phyloP scores from a whole-genome alignment of 2,888 invertebrate species.

The Julus scandinavius region DNA sequence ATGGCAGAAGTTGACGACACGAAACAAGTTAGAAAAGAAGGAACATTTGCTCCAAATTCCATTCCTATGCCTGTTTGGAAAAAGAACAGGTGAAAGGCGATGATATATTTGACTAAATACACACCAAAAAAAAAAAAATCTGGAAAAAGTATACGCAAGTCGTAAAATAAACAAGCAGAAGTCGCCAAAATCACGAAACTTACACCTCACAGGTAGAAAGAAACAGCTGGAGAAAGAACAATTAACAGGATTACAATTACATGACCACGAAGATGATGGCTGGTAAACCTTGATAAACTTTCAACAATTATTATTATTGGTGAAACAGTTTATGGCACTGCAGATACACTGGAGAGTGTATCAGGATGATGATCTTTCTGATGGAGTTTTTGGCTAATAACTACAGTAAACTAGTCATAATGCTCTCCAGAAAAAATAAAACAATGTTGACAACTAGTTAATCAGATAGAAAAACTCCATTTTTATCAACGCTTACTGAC shows the following conservation, averaged over 20 bases:
- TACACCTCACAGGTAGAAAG: not conserved
- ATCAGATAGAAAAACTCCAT: too few relatives aligned
- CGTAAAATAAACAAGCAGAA: constrained; percentile 3
- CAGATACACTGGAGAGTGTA: too few relatives aligned
- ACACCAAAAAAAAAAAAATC: not conserved
- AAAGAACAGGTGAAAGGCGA: constrained; percentile 39
- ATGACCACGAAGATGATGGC: not conserved
- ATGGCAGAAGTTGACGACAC: not conserved
- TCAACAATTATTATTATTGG: not conserved
- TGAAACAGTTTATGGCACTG: too few relatives aligned
- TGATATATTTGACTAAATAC: not conserved
- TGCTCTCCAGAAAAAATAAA: too few relatives aligned
- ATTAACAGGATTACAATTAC: not conserved
- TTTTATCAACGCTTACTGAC: too few relatives aligned
- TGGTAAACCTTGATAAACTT: not conserved
- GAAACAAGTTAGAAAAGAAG: not conserved
- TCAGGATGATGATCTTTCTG: too few relatives aligned
- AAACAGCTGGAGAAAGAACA: not conserved
- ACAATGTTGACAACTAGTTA: too few relatives aligned
- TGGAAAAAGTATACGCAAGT: not conserved
- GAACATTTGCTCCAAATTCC: constrained; percentile 45
- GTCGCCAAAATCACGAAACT: not conserved
- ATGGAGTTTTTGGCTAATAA: too few relatives aligned
- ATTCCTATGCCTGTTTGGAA: not conserved
- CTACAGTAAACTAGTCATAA: too few relatives aligned